These are phyloP conservation scores for Cercopithecus mona DNA, from an alignment of 2,113 vertebrate species.

Conservation along the genomic window DNA sequence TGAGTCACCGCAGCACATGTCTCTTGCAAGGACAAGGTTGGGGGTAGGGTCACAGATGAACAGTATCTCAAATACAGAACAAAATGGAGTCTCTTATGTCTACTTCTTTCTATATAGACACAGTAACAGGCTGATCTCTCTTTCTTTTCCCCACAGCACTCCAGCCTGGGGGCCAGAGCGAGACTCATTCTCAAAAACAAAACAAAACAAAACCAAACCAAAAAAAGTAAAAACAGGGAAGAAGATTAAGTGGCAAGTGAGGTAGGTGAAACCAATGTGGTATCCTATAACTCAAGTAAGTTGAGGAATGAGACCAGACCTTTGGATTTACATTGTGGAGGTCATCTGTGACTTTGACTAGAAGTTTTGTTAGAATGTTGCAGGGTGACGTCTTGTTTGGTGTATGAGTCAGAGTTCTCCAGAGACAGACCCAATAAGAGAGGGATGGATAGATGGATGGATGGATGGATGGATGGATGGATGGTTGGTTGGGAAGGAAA, in stretches of 20 bases:
- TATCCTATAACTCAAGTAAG: background rate
- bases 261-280: background rate
- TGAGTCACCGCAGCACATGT: too few relatives aligned
- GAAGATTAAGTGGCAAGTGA: background rate
- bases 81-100: too few relatives aligned
- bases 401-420: background rate
- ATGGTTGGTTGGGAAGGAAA: background rate
- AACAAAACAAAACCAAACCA: too few relatives aligned
- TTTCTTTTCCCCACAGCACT: too few relatives aligned
- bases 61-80: too few relatives aligned
- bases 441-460: background rate
- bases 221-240: background rate
- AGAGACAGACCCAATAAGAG: background rate
- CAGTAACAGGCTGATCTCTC: too few relatives aligned
- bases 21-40: too few relatives aligned
- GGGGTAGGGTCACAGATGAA: too few relatives aligned
- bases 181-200: too few relatives aligned
- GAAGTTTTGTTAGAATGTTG: background rate
- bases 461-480: background rate
- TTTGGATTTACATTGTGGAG: background rate
- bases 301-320: background rate
- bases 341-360: background rate
- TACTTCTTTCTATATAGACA: too few relatives aligned
- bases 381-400: background rate
- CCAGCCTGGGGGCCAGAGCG: too few relatives aligned